Evolutionary conservation across 2,797 vertebrate species (phyloP).

Genomic region (Eulemur albifrons): DNA sequence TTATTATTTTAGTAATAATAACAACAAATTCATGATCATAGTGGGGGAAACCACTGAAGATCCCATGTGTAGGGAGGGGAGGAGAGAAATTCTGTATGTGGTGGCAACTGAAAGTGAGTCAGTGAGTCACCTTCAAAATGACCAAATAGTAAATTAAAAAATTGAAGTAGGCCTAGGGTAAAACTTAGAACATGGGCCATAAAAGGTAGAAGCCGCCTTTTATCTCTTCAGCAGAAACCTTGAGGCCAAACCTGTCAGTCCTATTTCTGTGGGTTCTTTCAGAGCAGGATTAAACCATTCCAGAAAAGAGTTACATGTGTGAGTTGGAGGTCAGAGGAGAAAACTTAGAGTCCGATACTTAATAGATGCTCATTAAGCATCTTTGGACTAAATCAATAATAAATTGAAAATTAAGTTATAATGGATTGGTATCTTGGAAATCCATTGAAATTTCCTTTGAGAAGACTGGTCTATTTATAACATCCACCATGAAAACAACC

Average conservation of each 20-base stretch:
- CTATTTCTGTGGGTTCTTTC: neutral
- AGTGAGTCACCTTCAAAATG: neutral
- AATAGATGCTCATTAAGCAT: neutral
- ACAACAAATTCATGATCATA: neutral
- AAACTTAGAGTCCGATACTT: neutral
- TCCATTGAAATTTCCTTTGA: constrained; percentile 10
- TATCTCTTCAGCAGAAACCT: neutral
- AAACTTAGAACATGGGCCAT: neutral
- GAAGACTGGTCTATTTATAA: constrained; percentile 1
- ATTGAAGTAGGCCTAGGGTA: neutral
- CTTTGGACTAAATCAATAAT: neutral
- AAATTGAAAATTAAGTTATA: constrained; percentile 1
- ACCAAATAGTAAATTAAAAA: neutral
- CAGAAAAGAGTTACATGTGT: neutral
- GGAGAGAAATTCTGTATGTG: neutral
- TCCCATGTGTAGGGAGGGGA: rapidly evolving
- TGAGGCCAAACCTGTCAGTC: neutral
- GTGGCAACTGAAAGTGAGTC: neutral
- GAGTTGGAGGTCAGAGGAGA: neutral
- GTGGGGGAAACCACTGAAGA: neutral
- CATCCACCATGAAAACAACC: neutral
- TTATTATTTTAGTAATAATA: neutral
- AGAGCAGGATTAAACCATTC: neutral
- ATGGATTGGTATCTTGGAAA: neutral
- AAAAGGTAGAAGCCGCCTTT: neutral